These are phyloP conservation scores for silkworm (Bombyx mori) DNA, from an alignment of 1,140 invertebrate genomes.

Conservation along the genomic window ASM3026992v2 NC_085112.1:9309501-9310000, in stretches of 20 bases:
- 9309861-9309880: slow-evolving; percentile 87
- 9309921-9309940: slow-evolving; percentile 60
- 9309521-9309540: no score
- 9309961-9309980: not conserved
- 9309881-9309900: slow-evolving; percentile 70
- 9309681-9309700: not conserved
- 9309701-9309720: not conserved
- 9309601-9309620: no score
- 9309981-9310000: no score
- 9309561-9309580: no score
- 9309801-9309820: slow-evolving; percentile 99
- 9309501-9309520: no score
- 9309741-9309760: not conserved
- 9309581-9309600: no score
- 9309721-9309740: not conserved
- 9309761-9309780: slow-evolving; percentile 17
- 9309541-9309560: no score
- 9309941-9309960: slow-evolving; percentile 14
- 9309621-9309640: no score
- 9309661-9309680: not conserved
- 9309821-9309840: slow-evolving; percentile 99
- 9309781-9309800: slow-evolving; percentile 99
- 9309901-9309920: slow-evolving; percentile 67
- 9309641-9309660: no score
- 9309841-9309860: slow-evolving; percentile 98